Base-by-base conservation (phyloP, 2,797 vertebrate genomes). In the Varecia variegata region DNA sequence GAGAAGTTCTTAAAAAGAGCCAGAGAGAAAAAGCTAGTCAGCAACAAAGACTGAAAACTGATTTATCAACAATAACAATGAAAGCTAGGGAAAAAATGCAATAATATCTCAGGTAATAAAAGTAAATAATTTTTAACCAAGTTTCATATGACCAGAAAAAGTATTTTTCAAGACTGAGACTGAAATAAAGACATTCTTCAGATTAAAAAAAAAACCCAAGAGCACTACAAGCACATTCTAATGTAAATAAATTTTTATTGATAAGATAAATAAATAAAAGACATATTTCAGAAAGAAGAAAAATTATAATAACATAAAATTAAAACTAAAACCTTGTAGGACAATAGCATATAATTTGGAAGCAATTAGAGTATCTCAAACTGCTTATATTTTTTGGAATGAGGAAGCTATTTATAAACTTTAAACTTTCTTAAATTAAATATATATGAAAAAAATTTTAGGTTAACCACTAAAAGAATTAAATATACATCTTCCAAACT, bases 311-410 rank as follows among this genome's bases (percentile, higher is more conserved):
- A 84, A 73, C 32, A 94, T 62, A 82, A 40, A 84, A 58, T 60
- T 95, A 87, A 81, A 95, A 43, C 10, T 54, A 47, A 45, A 88
- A 45, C 67, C 14, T n/a, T 70, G 12, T 73, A 47, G 76, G 54
- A 90, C 23, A 77, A 58, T 25, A 81, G 11, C 76, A 79, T 52
- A 77, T 58, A 90, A 80, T 45, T 73, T 88, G 5, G 10, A 47
- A 93, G 52, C n/a, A 96, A 90, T 40, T 67, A 77, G 90, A 70
- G 40, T 68, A 65, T 47, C 52, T 73, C 15, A 94, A 74, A 82
- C 10, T 58, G 7, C 11, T 32, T 71, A 23, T 52, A 74, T 50
- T 81, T 65, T 58, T 65, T 47, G 54, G 7, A 68, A 83, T 35
- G 54, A 54, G 65, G 14, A 95, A 71, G 18, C 21, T 56, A 76